Conservation (phyloP, 2,113 vertebrate species). For the Pogona vitticeps region DNA sequence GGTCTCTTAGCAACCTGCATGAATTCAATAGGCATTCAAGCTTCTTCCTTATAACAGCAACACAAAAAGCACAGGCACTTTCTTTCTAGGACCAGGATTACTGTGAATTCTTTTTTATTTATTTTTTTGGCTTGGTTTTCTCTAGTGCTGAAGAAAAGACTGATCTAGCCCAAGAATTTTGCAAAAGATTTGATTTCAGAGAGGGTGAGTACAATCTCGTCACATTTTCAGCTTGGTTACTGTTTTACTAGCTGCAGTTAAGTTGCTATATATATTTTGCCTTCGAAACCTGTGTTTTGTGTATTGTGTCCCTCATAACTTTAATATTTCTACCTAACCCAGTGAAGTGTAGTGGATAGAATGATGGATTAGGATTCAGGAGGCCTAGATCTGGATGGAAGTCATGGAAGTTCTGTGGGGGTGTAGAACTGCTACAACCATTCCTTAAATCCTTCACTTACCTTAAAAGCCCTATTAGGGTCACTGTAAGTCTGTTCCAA, state of each 20-base stretch:
- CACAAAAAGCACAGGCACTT: slow-evolving; percentile 44
- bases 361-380: too few species aligned
- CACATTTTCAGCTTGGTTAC: background rate
- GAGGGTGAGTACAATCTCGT: slow-evolving; percentile 43
- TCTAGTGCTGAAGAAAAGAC: slow-evolving; percentile 10
- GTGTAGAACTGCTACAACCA: too few species aligned
- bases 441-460: too few species aligned
- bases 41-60: slow-evolving; percentile 40
- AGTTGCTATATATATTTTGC: background rate
- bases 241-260: background rate
- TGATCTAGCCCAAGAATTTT: slow-evolving; percentile 12
- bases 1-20: slow-evolving; percentile 73
- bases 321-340: background rate
- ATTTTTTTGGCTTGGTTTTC: slow-evolving; percentile 35
- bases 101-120: slow-evolving; percentile 39
- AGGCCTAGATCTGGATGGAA: too few species aligned
- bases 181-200: slow-evolving; percentile 11
- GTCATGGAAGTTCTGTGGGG: too few species aligned
- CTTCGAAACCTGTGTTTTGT: background rate
- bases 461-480: too few species aligned
- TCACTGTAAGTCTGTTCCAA: too few species aligned
- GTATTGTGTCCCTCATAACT: too few species aligned
- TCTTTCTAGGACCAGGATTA: slow-evolving; percentile 21
- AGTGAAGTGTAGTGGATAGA: too few species aligned
- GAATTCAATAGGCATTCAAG: slow-evolving; percentile 40